Evolutionary conservation across 1,140 invertebrate species (phyloP).

Genomic region (Psix sp.): DNA sequence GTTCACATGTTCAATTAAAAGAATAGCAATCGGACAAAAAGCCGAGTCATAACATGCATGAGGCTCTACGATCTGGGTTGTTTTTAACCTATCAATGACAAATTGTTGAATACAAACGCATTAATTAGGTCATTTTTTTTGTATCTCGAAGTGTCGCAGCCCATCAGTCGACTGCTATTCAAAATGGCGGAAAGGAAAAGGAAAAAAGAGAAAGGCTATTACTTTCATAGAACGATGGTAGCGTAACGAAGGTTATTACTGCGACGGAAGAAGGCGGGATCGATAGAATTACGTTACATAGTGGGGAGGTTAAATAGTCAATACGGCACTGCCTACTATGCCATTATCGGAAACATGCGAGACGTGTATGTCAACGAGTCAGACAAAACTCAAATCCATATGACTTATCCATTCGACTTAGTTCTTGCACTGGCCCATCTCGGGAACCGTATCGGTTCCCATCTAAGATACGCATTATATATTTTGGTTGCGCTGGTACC

Average conservation of each 20-base stretch:
- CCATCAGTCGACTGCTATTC: slow-evolving; percentile 52
- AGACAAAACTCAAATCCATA: slow-evolving; percentile 49
- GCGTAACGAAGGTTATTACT: slow-evolving; percentile 64
- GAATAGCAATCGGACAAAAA: too few species aligned
- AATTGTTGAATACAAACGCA: too few species aligned
- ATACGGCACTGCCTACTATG: slow-evolving; percentile 59
- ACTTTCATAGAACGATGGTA: slow-evolving; percentile 58
- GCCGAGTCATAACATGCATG: too few species aligned
- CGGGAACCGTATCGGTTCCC: background rate
- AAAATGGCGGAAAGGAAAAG: slow-evolving; percentile 57
- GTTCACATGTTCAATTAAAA: too few species aligned
- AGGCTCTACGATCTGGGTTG: too few species aligned
- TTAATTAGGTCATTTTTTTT: slow-evolving; percentile 53
- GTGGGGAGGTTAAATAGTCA: slow-evolving; percentile 62
- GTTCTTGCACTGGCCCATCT: slow-evolving; percentile 19
- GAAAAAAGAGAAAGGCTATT: slow-evolving; percentile 58
- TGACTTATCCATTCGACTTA: background rate
- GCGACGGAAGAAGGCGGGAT: slow-evolving; percentile 62
- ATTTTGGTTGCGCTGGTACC: background rate
- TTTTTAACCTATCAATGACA: too few species aligned
- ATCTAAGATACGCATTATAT: background rate
- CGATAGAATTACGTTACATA: slow-evolving; percentile 63
- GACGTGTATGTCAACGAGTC: slow-evolving; percentile 60
- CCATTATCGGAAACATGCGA: slow-evolving; percentile 61
- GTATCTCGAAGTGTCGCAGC: slow-evolving; percentile 19